Evolutionary conservation across 2,888 invertebrate genomes (phyloP).

Genomic region (Ommatoiulus sabulosus): DNA sequence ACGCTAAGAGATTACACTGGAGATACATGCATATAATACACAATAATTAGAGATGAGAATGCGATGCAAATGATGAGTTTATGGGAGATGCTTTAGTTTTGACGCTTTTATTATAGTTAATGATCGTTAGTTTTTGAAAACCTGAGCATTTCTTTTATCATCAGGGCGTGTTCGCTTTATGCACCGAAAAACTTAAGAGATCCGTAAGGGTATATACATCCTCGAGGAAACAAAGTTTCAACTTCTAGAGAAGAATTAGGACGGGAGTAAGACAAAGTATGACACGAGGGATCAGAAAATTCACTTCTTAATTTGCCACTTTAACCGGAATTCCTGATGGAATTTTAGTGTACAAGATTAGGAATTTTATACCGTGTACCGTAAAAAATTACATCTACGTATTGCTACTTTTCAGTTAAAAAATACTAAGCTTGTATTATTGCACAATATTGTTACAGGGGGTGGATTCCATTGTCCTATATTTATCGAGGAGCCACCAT

Average conservation of each 20-base stretch:
- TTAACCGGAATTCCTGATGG: conserved; percentile 41
- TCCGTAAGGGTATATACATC: no score
- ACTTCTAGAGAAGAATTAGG: neutral
- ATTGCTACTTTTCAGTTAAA: conserved; percentile 25
- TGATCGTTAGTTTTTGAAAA: conserved; percentile 8
- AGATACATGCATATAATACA: conserved; percentile 7
- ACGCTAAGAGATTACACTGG: neutral
- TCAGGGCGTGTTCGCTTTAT: conserved; percentile 51
- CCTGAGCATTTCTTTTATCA: conserved; percentile 10
- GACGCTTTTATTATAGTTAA: neutral
- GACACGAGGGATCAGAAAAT: neutral
- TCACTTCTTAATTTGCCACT: neutral
- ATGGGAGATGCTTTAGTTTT: conserved; percentile 19
- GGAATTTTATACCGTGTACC: conserved; percentile 55
- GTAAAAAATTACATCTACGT: conserved; percentile 48
- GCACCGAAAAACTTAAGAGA: neutral
- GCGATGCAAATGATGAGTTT: conserved; percentile 36
- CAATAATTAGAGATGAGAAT: conserved; percentile 35
- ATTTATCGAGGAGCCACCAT: neutral
- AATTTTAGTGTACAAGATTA: conserved; percentile 50
- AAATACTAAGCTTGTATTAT: conserved; percentile 7
- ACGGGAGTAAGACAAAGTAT: neutral
- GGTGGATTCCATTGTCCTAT: neutral
- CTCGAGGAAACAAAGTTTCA: neutral
- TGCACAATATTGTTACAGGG: neutral